phyloP scores from a whole-genome alignment of 2,797 vertebrate species.

The Nannoperca obscura region DNA sequence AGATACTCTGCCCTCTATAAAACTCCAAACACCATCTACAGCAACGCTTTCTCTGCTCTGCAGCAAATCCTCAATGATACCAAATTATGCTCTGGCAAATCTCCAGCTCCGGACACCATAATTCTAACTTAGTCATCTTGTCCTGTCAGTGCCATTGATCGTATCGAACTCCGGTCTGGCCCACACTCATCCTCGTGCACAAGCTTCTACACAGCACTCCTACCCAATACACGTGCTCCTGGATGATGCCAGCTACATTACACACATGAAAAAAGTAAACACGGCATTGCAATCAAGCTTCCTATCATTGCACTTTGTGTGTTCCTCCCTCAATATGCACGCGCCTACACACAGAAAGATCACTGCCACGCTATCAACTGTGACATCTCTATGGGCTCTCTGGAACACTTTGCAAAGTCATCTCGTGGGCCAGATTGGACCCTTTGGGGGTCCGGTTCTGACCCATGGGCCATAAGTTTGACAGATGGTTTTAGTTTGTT shows the following conservation, averaged over 20 bases:
- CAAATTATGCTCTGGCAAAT: slow-evolving; percentile 48
- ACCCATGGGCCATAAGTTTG: too few relatives aligned
- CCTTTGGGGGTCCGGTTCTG: too few relatives aligned
- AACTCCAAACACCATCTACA: slow-evolving; percentile 5
- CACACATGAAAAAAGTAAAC: slow-evolving; percentile 32
- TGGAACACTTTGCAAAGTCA: too few relatives aligned
- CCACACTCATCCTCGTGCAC: slow-evolving; percentile 16
- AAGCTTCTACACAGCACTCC: background rate
- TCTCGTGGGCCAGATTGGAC: too few relatives aligned
- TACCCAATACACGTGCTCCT: background rate
- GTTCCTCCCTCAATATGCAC: slow-evolving; percentile 32
- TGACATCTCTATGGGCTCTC: background rate
- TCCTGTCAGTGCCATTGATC: slow-evolving; percentile 45
- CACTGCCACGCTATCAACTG: slow-evolving; percentile 3
- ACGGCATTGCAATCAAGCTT: slow-evolving; percentile 23
- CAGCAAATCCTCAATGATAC: slow-evolving; percentile 37
- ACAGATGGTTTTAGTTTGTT: slow-evolving; percentile 2
- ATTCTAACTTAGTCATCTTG: slow-evolving; percentile 44
- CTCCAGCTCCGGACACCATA: slow-evolving; percentile 37
- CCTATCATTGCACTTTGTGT: slow-evolving; percentile 37
- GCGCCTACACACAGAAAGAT: slow-evolving; percentile 20
- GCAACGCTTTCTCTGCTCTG: slow-evolving; percentile 10
- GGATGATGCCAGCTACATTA: slow-evolving; percentile 20
- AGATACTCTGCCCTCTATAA: slow-evolving; percentile 1
- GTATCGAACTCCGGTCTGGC: slow-evolving; percentile 39